These are phyloP conservation scores for Drosophila pruinosa DNA, from an alignment of 1,140 invertebrate genomes.

Conservation along the genomic window DNA sequence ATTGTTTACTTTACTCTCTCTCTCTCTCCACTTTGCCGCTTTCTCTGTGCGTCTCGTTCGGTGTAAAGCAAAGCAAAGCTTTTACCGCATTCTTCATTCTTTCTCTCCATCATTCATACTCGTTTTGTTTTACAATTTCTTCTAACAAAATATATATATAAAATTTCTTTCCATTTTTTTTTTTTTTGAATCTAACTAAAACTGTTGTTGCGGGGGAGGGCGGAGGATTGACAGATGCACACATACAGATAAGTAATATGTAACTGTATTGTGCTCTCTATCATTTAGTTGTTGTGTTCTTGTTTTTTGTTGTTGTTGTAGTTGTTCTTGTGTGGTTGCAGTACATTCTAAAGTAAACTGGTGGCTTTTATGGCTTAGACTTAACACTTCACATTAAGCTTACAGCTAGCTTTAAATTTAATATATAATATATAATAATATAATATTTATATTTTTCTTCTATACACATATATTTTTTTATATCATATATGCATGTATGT, in stretches of 20 bases:
- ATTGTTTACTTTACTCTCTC: slow-evolving; percentile 18
- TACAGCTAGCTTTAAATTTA: slow-evolving; percentile 29
- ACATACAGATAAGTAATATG: background rate
- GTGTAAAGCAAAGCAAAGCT: background rate
- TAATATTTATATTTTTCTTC: background rate
- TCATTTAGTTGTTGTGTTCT: background rate
- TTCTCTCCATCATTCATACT: background rate
- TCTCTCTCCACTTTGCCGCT: slow-evolving; percentile 6
- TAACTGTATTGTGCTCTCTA: background rate
- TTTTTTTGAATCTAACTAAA: slow-evolving; percentile 2
- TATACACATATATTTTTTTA: slow-evolving; percentile 3
- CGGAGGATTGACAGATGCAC: background rate
- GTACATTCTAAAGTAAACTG: slow-evolving; percentile 64
- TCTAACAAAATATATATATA: background rate
- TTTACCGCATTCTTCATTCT: background rate
- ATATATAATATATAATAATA: slow-evolving; percentile 17
- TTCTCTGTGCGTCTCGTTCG: slow-evolving; percentile 30
- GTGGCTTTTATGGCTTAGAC: slow-evolving; percentile 69
- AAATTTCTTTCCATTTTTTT: background rate
- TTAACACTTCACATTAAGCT: slow-evolving; percentile 58
- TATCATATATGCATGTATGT: slow-evolving; percentile 1
- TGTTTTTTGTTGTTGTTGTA: slow-evolving; percentile 27
- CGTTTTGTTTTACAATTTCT: slow-evolving; percentile 13
- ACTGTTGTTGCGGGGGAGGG: background rate
- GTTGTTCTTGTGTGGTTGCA: slow-evolving; percentile 34